phyloP scores from a whole-genome alignment of 2,113 vertebrate species.

The Pseudorasbora parva region DNA sequence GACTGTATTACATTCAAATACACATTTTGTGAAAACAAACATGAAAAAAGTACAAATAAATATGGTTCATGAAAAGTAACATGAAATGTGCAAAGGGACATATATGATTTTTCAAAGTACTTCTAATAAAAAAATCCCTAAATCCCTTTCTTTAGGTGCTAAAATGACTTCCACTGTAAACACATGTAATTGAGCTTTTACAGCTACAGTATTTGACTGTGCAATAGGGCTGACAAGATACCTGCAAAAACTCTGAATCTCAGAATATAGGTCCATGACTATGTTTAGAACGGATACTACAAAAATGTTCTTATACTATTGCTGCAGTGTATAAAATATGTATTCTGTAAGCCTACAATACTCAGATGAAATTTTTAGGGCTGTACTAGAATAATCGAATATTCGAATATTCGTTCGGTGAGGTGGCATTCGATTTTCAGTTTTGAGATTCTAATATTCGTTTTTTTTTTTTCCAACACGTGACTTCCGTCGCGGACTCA shows the following conservation, averaged over 20 bases:
- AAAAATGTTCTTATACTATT: neutral
- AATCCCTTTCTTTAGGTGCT: neutral
- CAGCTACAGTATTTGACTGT: neutral
- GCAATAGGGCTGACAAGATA: neutral
- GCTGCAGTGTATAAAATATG: neutral
- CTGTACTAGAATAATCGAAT: no score
- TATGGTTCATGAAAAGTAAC: neutral
- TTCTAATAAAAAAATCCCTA: neutral
- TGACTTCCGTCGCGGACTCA: no score
- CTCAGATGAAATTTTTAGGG: neutral
- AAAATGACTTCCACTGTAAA: neutral
- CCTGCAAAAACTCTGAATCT: neutral
- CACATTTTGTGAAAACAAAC: neutral
- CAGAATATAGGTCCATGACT: neutral
- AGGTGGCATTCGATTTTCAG: no score
- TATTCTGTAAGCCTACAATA: neutral
- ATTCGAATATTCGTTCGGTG: no score
- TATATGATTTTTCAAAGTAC: neutral
- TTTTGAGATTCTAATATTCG: no score
- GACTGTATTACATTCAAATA: conserved; percentile 18
- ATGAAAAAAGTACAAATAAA: neutral
- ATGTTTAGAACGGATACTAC: neutral
- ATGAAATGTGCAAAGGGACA: neutral
- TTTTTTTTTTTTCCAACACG: no score
- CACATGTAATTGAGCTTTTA: neutral